Base-by-base conservation (phyloP, 2,113 vertebrate genomes). In the Numida meleagris region DNA sequence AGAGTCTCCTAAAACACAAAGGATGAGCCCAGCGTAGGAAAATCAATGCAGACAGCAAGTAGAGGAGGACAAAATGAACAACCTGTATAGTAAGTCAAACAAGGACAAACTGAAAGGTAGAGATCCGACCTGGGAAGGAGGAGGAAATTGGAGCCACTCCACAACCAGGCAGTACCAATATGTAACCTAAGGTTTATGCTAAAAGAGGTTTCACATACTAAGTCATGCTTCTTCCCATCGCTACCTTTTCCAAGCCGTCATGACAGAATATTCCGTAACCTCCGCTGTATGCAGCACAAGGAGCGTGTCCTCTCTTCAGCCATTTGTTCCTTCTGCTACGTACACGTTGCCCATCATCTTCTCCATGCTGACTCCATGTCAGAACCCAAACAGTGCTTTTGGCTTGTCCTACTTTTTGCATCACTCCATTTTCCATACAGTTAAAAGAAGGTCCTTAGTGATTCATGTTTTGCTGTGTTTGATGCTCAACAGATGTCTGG, bases 401-500 rank as follows among this genome's bases (percentile, higher is more conserved):
- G 80, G 19, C 42, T 81, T 85, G 50, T 63, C 85, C 71, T 85
- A 50, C 48, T 85, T 75, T 86, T 62, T 78, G 38, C 31, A 78
- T 75, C 40, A n/a, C 80, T 93, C 77, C 23, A 16, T 74, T 36
- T 86, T 66, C 72, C 72, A 29, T 17, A n/a, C 5, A 86, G 51
- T 40, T 59, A 42, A 63, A 81, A 86, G 59, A 78, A 90, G 79
- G 36, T 51, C 79, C 55, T 93, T 45, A 31, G 27, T 88, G 76
- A 91, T 86, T 86, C 40, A 84, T 50, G 23, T 78, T 87, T 82
- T 89, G 42, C 46, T 85, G 42, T 80, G 81, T 65, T 94, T 92
- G 71, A 82, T 86, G 72, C n/a, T 86, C 82, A 91, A 53, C 84
- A 94, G 88, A 91, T 61, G 38, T 88, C 86, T 51, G 63, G 73